Evolutionary conservation across 35 echinoderm and acorn worm genomes (phyloP), one percentile per base, ranked within the genome.

Genomic region (Heliocidaris erythrogramma): DNA sequence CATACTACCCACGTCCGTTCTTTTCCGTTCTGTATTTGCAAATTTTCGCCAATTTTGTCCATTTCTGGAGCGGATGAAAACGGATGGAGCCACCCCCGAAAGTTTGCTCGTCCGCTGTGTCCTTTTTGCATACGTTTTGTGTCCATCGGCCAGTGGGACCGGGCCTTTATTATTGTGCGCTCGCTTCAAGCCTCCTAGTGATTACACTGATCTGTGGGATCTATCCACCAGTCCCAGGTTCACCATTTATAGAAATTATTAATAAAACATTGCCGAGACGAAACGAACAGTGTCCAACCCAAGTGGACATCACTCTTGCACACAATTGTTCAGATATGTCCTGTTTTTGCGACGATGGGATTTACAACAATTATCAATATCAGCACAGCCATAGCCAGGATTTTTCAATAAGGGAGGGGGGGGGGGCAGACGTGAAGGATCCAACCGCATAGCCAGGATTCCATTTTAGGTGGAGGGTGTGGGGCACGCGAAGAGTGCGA

Each of bases 91-190:
- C 86, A 88, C 4, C 86, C n/a, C 11, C 86, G 30, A 88, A 88
- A 88, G 29, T 88, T 88, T 88, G 86, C 86, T 88, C 86, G 30
- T 88, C n/a, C 86, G 86, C 86, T 88, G 86, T 88, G 30, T 88
- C 86, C 86, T 32, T 88, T 88, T 8, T 88, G 21, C 27, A 88
- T 88, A 88, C n/a, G 86, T 88, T 88, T 88, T 88, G 86, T 88
- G 86, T 88, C 86, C 86, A 88, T 88, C 86, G 86, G 86, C 86
- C 86, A 88, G 86, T 88, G 86, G 86, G 86, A 88, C 86, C n/a
- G n/a, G n/a, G n/a, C n/a, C n/a, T 42, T 42, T n/a, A n/a, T n/a
- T 78, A 78, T 18, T 27, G 7, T 2, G 27, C 2, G 21, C 65
- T 78, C 2, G 65, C 4, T 5, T 4, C 27, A 18, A 78, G 7